Evolutionary conservation across 2,797 vertebrate genomes (phyloP).

Genomic region (Galaxias olidus): DNA sequence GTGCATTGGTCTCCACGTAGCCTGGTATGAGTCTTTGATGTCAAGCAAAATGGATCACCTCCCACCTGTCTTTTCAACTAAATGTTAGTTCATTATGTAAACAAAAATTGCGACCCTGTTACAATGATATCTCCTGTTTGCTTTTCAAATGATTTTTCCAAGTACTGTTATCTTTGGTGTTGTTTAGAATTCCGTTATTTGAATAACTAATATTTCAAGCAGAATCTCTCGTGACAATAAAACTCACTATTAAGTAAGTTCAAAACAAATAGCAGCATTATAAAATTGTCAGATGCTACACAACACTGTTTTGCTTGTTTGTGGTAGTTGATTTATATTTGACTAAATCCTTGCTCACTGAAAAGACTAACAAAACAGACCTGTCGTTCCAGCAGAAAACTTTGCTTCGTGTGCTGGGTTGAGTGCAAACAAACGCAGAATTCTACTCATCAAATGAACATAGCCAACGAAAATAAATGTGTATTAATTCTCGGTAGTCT

Average conservation of each 20-base stretch:
- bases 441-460: slow-evolving; percentile 60
- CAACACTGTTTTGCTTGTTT: no score
- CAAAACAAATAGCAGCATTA: no score
- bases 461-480: slow-evolving; percentile 41
- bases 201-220: slow-evolving; percentile 53
- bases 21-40: slow-evolving; percentile 44
- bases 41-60: slow-evolving; percentile 49
- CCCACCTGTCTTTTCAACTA: slow-evolving; percentile 35
- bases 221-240: slow-evolving; percentile 29
- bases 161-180: slow-evolving; percentile 58
- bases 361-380: slow-evolving; percentile 19
- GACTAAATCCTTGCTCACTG: no score
- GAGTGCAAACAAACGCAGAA: slow-evolving; percentile 65
- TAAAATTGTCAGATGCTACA: no score
- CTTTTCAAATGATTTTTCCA: slow-evolving; percentile 41
- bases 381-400: slow-evolving; percentile 63
- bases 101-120: slow-evolving; percentile 40
- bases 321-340: no score
- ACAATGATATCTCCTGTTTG: slow-evolving; percentile 48
- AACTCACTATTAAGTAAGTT: no score
- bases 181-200: slow-evolving; percentile 64
- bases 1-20: slow-evolving; percentile 50
- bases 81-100: slow-evolving; percentile 35
- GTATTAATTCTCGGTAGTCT: slow-evolving; percentile 38
- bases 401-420: slow-evolving; percentile 65